These are phyloP conservation scores for Dendropsophus ebraccatus DNA, from an alignment of 2,113 vertebrate species.

Conservation along the genomic window DNA sequence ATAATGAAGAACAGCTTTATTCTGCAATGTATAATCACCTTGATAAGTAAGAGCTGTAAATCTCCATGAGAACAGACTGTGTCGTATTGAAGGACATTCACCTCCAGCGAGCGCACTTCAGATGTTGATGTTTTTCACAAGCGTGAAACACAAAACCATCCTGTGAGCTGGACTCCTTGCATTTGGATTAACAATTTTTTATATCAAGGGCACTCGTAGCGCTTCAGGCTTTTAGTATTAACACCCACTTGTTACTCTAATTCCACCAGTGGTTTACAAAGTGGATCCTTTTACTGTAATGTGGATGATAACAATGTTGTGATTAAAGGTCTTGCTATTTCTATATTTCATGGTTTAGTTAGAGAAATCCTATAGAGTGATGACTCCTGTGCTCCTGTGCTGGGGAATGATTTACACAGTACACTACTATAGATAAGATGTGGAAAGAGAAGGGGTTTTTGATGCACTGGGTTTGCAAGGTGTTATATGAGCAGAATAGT, in stretches of 20 bases:
- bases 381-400: no score
- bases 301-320: background rate
- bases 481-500: no score
- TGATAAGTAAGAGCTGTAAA: conserved; percentile 50
- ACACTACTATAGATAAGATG: no score
- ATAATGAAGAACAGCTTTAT: background rate
- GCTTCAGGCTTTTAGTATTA: conserved; percentile 20
- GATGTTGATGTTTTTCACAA: conserved; percentile 11
- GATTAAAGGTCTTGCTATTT: background rate
- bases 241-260: conserved; percentile 18
- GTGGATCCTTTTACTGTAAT: background rate
- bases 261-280: background rate
- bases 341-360: no score
- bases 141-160: conserved; percentile 34
- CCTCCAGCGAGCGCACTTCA: conserved; percentile 11
- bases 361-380: no score
- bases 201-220: conserved; percentile 10
- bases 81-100: conserved; percentile 45
- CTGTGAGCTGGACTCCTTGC: background rate
- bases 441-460: no score
- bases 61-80: conserved; percentile 51
- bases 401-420: no score
- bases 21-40: background rate
- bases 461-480: no score
- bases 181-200: conserved; percentile 35